These are phyloP conservation scores for Mechanitis messenoides DNA, from an alignment of 2,888 invertebrate genomes.

Conservation along the genomic window DNA sequence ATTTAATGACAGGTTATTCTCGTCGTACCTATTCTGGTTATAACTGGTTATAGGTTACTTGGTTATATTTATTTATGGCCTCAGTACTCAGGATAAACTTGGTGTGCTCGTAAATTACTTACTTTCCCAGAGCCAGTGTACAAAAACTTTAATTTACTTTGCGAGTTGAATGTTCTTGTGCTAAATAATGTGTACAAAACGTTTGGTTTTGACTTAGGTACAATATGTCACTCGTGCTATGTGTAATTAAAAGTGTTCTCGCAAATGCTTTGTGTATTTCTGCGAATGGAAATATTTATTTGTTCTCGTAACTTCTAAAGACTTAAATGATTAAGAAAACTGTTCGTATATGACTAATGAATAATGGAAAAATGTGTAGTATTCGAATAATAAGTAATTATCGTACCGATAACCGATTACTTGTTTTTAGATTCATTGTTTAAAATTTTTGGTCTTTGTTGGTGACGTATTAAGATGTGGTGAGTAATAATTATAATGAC, in stretches of 20 bases:
- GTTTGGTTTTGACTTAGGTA: neutral
- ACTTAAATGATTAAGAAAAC: neutral
- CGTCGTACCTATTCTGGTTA: neutral
- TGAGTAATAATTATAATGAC: slow-evolving; percentile 1
- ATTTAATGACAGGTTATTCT: slow-evolving; percentile 1
- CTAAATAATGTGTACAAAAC: neutral
- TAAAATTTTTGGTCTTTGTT: no score
- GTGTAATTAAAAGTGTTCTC: neutral
- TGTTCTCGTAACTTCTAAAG: neutral
- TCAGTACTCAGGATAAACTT: neutral
- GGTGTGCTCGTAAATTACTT: neutral
- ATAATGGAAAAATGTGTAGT: no score
- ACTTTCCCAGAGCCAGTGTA: neutral
- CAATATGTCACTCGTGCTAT: neutral
- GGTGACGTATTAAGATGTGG: neutral
- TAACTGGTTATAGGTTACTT: slow-evolving; percentile 4
- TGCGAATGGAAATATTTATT: neutral
- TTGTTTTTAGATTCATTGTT: no score
- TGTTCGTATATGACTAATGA: neutral
- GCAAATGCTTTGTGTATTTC: neutral
- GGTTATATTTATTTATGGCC: neutral
- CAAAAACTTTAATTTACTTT: neutral
- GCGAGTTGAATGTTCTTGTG: neutral
- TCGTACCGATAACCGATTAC: no score
- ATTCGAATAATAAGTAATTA: no score